Conservation (phyloP, 2,797 vertebrate species). For the Dipus sagitta region DNA sequence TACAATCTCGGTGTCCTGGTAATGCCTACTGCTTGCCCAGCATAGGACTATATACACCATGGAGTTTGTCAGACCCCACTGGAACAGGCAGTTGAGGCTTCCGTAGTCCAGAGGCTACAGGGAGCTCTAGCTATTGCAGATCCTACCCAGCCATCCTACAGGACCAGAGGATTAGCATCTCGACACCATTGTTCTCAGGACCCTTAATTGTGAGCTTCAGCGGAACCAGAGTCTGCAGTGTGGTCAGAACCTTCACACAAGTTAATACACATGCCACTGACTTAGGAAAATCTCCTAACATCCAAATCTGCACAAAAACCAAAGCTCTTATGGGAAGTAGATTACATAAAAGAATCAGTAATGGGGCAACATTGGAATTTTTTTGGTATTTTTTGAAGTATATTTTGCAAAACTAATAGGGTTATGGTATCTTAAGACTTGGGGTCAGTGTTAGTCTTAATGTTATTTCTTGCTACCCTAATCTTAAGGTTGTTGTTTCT, state of each 20-base stretch:
- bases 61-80: background rate
- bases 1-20: background rate
- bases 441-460: conserved; percentile 30
- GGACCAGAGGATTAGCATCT: background rate
- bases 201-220: background rate
- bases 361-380: background rate
- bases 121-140: background rate
- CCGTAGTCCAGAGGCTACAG: background rate
- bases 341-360: background rate
- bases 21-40: background rate
- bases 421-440: conserved; percentile 18
- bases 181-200: background rate
- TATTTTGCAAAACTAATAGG: conserved; percentile 45
- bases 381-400: background rate
- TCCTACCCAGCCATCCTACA: background rate
- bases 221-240: background rate
- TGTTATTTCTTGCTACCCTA: conserved; percentile 30
- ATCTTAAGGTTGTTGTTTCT: conserved; percentile 37
- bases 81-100: background rate
- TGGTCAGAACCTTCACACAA: background rate
- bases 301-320: background rate
- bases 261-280: background rate
- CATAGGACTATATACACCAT: background rate
- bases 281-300: background rate
- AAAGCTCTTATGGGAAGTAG: background rate